Conservation (phyloP, 2,797 vertebrate genomes). For the Sorex maritimensis region DNA sequence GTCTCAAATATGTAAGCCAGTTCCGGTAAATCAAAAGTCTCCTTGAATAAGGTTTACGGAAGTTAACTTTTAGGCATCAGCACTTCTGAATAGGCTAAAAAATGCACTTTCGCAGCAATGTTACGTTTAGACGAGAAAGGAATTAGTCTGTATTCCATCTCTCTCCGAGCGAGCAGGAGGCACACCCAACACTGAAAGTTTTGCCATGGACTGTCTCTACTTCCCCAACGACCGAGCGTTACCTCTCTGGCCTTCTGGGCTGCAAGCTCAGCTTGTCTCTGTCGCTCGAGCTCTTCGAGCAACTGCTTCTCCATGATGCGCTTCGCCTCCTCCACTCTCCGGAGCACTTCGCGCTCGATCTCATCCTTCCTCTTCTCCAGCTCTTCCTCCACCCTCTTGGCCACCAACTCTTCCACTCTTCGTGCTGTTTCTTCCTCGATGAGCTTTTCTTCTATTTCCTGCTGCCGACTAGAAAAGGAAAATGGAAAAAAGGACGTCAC, state of each 20-base stretch:
- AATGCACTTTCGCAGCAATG: slow-evolving; percentile 92
- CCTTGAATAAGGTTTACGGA: slow-evolving; percentile 92
- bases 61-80: slow-evolving; percentile 91
- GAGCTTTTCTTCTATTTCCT: slow-evolving; percentile 99
- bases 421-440: slow-evolving; percentile 99
- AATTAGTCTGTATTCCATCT: slow-evolving; percentile 93
- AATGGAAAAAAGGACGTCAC: not conserved
- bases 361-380: slow-evolving; percentile 99
- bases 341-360: slow-evolving; percentile 98
- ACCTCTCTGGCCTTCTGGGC: slow-evolving; percentile 99
- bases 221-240: slow-evolving; percentile 99
- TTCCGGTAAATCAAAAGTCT: slow-evolving; percentile 91
- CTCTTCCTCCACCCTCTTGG: slow-evolving; percentile 98
- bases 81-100: slow-evolving; percentile 91
- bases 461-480: slow-evolving; percentile 91
- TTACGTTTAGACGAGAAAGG: slow-evolving; percentile 91
- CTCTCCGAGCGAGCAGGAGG: slow-evolving; percentile 92
- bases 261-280: slow-evolving; percentile 98
- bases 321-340: slow-evolving; percentile 98
- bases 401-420: slow-evolving; percentile 98
- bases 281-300: slow-evolving; percentile 99
- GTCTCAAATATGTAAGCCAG: slow-evolving; percentile 92
- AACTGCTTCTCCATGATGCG: slow-evolving; percentile 99
- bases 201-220: slow-evolving; percentile 96
- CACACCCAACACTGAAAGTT: slow-evolving; percentile 93